Base-by-base conservation (phyloP, 2,797 vertebrate genomes). In the Tachyglossus aculeatus region DNA sequence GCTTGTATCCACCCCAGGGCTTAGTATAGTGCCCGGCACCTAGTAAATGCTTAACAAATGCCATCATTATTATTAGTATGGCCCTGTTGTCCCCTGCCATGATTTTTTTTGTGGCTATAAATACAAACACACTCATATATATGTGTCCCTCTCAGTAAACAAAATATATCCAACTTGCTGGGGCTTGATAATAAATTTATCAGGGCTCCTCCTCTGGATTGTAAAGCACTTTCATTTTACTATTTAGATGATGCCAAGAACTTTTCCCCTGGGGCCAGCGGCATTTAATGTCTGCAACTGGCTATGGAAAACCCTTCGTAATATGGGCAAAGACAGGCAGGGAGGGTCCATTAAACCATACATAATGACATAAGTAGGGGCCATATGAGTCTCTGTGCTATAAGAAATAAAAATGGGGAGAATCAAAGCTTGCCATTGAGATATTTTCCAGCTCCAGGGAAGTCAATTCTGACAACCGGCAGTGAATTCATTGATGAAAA, bases 391-490 rank as follows among this genome's bases (percentile, higher is more conserved):
- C 69, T 27, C 32, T 58, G 48, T 38, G 25, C 44, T 68, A 18
- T 55, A 3, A 58, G 52, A 33, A 51, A 33, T 3, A 2, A 21
- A 19, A 1, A 0, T 18, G 50, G 34, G 43, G 56, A 31, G 62
- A 43, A 11, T 19, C 16, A 6, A 29, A 48, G 25, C n/a, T 56
- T 73, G 45, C 19, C 34, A 10, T 8, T 10, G 9, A 18, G 10
- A 63, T 65, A 44, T 53, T 81, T 48, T 77, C 32, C 32, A 73
- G 34, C 50, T 69, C 55, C 41, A 55, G 39, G 45, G 33, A 58
- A 44, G 55, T 25, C 44, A 18, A n/a, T n/a, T n/a, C n/a, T n/a
- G n/a, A n/a, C n/a, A n/a, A n/a, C 27, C 31, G 19, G 45, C 16
- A 15, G 45, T 7, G 41, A 53, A 47, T 24, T 29, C 13, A 11